Conservation (phyloP, 2,797 vertebrate species). For the Tadarida brasiliensis region DNA sequence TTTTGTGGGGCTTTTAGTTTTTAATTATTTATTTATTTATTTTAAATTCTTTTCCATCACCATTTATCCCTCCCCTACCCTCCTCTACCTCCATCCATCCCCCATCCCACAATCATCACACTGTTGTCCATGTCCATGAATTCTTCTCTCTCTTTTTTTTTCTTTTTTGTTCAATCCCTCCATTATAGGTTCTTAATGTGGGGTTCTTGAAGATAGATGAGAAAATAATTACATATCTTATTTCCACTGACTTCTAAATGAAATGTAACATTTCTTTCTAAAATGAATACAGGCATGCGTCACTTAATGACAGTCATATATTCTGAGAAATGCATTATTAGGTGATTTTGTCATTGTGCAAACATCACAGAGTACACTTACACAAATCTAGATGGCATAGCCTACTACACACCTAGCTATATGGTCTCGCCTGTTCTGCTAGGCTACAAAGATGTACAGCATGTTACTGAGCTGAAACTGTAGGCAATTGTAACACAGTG, state of each 20-base stretch:
- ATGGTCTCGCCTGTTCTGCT: neutral
- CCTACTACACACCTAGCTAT: neutral
- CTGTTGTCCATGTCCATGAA: neutral
- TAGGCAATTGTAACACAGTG: neutral
- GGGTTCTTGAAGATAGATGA: neutral
- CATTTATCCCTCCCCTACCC: neutral
- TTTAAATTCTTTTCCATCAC: neutral
- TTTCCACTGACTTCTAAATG: constrained; percentile 38
- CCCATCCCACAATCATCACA: neutral
- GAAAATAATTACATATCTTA: neutral
- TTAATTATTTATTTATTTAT: no score
- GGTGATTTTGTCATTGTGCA: neutral
- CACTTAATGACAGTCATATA: neutral
- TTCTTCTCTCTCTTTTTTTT: neutral
- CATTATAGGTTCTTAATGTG: neutral
- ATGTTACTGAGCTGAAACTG: neutral
- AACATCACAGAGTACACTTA: neutral
- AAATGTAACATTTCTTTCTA: constrained; percentile 28
- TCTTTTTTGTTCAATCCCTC: neutral
- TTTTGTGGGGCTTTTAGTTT: neutral
- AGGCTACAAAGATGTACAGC: neutral
- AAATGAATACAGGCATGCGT: neutral
- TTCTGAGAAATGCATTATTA: neutral
- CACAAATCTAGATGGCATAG: neutral
- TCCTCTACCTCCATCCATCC: neutral